These are phyloP conservation scores for Schizopygopsis malacanthus DNA, from an alignment of 2,797 vertebrate genomes.

Conservation along the genomic window DNA sequence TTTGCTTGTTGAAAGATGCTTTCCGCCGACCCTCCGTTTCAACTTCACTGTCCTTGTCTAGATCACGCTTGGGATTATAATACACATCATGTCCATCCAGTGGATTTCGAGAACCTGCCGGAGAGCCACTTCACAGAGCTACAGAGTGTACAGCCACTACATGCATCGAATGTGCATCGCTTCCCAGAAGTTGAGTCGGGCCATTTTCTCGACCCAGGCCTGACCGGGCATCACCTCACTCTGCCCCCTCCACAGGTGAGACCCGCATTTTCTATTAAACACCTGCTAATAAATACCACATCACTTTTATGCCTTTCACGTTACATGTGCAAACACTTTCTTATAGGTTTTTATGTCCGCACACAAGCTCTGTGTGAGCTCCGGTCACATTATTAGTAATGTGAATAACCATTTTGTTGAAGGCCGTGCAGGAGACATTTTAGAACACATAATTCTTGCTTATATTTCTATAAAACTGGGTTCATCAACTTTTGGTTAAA, in stretches of 20 bases:
- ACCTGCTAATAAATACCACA: background rate
- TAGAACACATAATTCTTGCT: background rate
- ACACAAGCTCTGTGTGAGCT: background rate
- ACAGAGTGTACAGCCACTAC: conserved; percentile 93
- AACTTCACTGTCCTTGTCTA: conserved; percentile 63
- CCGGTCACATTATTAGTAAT: background rate
- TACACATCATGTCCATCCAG: conserved; percentile 84
- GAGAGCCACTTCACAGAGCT: conserved; percentile 96
- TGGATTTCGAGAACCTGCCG: conserved; percentile 89
- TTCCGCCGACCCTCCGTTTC: conserved; percentile 17
- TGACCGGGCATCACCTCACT: conserved; percentile 77
- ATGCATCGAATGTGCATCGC: conserved; percentile 87
- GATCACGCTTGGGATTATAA: conserved; percentile 95
- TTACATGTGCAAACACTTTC: too few relatives aligned
- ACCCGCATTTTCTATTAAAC: conserved; percentile 17
- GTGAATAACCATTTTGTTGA: background rate
- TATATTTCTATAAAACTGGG: background rate
- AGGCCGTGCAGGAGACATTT: background rate
- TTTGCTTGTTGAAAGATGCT: conserved; percentile 23
- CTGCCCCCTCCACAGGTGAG: conserved; percentile 75
- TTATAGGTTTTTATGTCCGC: background rate
- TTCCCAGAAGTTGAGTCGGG: conserved; percentile 89
- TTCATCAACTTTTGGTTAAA: background rate
- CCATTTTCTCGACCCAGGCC: conserved; percentile 86
- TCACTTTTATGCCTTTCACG: background rate